Percentiles rank a stretch among this genome's conserved stretches.
Evolutionary conservation across 2,797 vertebrate species (phyloP).

Genomic region (Sebastes itinus): DNA sequence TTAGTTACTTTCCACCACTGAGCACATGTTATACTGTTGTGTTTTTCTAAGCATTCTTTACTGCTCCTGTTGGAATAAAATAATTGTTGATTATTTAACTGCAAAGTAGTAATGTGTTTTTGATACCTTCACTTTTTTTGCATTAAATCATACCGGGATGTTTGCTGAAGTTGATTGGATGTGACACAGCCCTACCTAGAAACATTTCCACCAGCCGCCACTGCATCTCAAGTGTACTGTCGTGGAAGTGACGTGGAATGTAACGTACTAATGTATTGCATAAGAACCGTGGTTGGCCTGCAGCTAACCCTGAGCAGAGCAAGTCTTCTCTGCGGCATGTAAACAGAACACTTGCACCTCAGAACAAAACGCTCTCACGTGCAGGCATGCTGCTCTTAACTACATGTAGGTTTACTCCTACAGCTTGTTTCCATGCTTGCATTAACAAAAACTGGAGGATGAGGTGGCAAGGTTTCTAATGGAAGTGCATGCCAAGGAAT

Average conservation of each 20-base stretch:
- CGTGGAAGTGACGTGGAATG: constrained; percentile 42
- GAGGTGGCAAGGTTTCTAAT: background rate
- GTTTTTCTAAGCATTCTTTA: too few species aligned
- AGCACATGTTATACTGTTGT: too few species aligned
- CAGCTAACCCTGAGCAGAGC: constrained; percentile 9
- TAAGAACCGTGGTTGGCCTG: constrained; percentile 37
- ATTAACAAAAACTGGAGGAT: background rate
- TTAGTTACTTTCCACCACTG: too few species aligned
- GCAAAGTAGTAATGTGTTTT: too few species aligned
- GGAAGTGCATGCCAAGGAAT: accelerated
- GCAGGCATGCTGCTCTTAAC: background rate
- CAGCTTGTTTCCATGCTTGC: background rate
- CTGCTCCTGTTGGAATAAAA: too few species aligned
- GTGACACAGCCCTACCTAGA: too few species aligned
- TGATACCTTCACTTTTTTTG: too few species aligned
- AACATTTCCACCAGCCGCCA: too few species aligned
- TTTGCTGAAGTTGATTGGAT: too few species aligned
- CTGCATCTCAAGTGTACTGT: constrained; percentile 18
- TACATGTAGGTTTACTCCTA: too few species aligned
- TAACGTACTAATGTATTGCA: constrained; percentile 47
- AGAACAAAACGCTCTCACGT: constrained; percentile 53
- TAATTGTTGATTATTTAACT: too few species aligned
- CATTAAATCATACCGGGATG: too few species aligned
- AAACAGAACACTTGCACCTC: constrained; percentile 30
- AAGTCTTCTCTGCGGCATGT: constrained; percentile 8